phyloP scores from a whole-genome alignment of 2,888 invertebrate genomes.

The Campoplex nolae region DNA sequence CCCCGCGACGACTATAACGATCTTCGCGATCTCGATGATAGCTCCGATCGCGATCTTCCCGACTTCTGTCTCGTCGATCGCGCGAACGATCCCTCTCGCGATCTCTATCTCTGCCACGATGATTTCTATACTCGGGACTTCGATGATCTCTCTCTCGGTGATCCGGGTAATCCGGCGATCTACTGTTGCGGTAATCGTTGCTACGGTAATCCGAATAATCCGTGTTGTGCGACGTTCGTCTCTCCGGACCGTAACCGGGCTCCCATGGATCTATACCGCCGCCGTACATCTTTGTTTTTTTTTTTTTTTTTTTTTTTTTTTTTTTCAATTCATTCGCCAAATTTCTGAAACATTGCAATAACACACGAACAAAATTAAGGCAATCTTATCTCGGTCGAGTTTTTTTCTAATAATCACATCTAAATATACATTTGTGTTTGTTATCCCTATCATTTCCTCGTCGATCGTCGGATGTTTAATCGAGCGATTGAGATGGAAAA shows the following conservation, averaged over 20 bases:
- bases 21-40: conserved; percentile 80
- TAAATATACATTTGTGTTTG: no score
- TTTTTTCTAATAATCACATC: neutral
- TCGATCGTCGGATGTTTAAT: no score
- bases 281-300: conserved; percentile 77
- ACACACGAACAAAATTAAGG: neutral
- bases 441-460: no score
- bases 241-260: conserved; percentile 82
- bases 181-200: conserved; percentile 77
- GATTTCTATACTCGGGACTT: conserved; percentile 81
- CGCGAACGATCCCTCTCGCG: conserved; percentile 74
- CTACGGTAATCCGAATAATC: conserved; percentile 78
- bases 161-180: conserved; percentile 80
- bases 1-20: conserved; percentile 72
- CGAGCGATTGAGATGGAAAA: no score
- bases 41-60: conserved; percentile 80
- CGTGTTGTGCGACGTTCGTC: conserved; percentile 73
- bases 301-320: conserved; percentile 60
- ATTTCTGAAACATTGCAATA: conserved; percentile 60
- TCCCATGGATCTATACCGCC: conserved; percentile 83
- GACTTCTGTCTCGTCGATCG: conserved; percentile 80
- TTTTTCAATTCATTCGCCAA: conserved; percentile 66
- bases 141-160: conserved; percentile 78
- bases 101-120: conserved; percentile 72
- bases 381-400: neutral